Conservation (phyloP, 2,888 invertebrate genomes). For the Lycophotia porphyrea region DNA sequence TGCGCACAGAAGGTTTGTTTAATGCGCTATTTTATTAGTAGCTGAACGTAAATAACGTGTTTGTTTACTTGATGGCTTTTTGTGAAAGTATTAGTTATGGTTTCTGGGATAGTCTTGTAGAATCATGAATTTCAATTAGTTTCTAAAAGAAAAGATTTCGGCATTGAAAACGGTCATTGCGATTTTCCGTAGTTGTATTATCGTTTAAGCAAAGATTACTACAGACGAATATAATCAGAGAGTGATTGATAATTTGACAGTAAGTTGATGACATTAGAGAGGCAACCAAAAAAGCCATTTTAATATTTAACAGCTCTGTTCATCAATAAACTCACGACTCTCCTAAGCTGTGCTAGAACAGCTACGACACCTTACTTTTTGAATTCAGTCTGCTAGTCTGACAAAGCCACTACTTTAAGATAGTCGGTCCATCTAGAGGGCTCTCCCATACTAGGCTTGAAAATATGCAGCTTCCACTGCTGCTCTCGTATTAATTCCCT, state of each 20-base stretch:
- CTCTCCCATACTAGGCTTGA: neutral
- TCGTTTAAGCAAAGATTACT: neutral
- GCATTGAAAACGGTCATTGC: neutral
- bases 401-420: neutral
- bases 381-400: neutral
- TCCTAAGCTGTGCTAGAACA: neutral
- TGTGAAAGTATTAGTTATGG: neutral
- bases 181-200: neutral
- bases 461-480: neutral
- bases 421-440: neutral
- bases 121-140: neutral
- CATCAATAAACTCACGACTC: neutral
- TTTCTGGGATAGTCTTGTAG: neutral
- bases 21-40: conserved; percentile 73
- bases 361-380: neutral
- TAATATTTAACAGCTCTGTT: too few species aligned
- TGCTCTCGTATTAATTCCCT: neutral
- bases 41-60: conserved; percentile 23
- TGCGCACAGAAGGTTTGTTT: conserved; percentile 69
- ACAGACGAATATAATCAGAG: neutral
- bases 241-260: neutral
- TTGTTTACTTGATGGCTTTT: conserved; percentile 9
- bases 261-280: too few species aligned
- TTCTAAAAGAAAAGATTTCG: neutral
- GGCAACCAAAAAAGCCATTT: too few species aligned